These are phyloP conservation scores for Carabus problematicus DNA, from an alignment of 2,888 invertebrate species.

Conservation along the genomic window DNA sequence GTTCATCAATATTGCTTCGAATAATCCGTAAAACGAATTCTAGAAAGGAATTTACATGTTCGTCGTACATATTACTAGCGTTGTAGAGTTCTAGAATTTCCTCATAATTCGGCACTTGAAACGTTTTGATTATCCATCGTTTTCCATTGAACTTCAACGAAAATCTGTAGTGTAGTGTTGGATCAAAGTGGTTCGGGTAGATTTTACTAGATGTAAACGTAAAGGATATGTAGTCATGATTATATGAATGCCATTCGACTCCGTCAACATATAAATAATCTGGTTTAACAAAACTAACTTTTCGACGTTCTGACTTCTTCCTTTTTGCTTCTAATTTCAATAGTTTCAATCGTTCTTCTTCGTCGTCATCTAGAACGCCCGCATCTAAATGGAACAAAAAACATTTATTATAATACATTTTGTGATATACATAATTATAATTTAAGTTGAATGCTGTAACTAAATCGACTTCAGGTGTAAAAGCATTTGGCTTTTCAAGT, in stretches of 20 bases:
- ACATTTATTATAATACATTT: no score
- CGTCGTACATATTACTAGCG: not conserved
- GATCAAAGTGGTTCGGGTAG: slow-evolving; percentile 7
- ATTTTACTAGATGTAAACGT: slow-evolving; percentile 1
- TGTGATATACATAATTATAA: no score
- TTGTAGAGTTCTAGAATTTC: not conserved
- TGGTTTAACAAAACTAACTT: no score
- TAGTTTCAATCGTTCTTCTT: no score
- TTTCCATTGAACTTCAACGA: not conserved
- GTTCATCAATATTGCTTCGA: slow-evolving; percentile 7
- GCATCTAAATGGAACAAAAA: no score
- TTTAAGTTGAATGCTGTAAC: no score
- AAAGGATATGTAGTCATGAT: not conserved
- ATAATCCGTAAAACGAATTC: not conserved
- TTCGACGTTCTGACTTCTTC: no score
- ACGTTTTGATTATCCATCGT: slow-evolving; percentile 17
- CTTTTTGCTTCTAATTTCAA: no score
- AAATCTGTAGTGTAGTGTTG: slow-evolving; percentile 13
- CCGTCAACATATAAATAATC: no score
- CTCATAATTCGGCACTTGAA: not conserved
- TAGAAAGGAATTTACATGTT: not conserved
- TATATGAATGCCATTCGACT: not conserved
- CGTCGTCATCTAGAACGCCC: no score
- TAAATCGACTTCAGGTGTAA: no score
- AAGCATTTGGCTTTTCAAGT: no score